Base-by-base conservation (phyloP, 2,797 vertebrate species). In the Decapterus maruadsi region DNA sequence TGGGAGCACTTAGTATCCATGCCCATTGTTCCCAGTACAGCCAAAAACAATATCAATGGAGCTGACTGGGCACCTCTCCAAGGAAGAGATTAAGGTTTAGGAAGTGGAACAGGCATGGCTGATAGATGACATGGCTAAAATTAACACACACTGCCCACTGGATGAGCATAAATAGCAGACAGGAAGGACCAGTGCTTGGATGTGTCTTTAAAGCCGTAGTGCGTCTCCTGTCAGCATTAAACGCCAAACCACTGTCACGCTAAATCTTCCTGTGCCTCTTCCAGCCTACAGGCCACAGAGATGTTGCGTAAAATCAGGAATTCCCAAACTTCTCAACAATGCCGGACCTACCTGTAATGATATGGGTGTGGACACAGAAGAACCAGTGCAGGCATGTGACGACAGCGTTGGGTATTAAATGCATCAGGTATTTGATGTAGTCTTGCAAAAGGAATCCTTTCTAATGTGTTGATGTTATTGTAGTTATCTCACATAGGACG, bases 81-180 rank as follows among this genome's bases (percentile, higher is more conserved):
- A 72, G 60, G 66, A 71, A 83, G 78, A 85, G 87, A 93, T 93
- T 92, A 93, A 89, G 84, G 87, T 90, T 89, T 88, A 93, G 94
- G 93, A 95, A 94, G 89, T 91, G 84, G 88, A 94, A 83, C 90
- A 86, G 87, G 81, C 90, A 85, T 61, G 87, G 91, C 78, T 91
- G 84, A 89, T 91, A 91, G 91, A 94, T 93, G 94, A 92, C 92
- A 75, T 78, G 91, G 92, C 93, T 95, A 95, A 95, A 94, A 92
- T 95, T 92, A 94, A 92, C 93, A 69, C 72, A 46, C 8, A 9
- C 81, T 89, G 88, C 75, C 88, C 87, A 79, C 84, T 93, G 89
- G 90, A 91, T 88, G 90, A 91, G 82, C 89, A 92, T 84, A 93
- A 94, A 94, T 93, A 93, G 90, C 85, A 80, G 60, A 85, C 80